Conservation (phyloP, 2,888 invertebrate species). For the Myathropa florea region DNA sequence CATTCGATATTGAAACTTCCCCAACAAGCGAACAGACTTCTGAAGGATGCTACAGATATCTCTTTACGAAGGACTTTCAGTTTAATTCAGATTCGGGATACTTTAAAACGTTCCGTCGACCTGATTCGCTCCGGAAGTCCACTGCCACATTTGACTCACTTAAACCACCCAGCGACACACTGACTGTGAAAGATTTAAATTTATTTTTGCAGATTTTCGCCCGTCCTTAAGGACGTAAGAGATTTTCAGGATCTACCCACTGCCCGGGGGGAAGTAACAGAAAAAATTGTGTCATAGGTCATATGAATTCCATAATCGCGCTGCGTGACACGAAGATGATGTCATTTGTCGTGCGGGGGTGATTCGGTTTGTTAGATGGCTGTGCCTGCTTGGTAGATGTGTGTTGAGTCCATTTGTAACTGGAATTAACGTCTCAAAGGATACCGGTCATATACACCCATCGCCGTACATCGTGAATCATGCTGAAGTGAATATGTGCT, state of each 20-base stretch:
- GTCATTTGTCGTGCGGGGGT: constrained; percentile 44
- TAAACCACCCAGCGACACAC: neutral
- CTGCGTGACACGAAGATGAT: constrained; percentile 41
- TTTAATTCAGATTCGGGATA: constrained; percentile 52
- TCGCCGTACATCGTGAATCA: constrained; percentile 2
- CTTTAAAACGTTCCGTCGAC: constrained; percentile 46
- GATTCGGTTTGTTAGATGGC: neutral
- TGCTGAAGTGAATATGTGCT: neutral
- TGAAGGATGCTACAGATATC: constrained; percentile 49
- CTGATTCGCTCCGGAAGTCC: constrained; percentile 3
- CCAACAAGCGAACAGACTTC: neutral
- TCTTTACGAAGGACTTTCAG: constrained; percentile 55
- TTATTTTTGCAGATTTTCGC: constrained; percentile 6
- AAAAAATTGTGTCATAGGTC: constrained; percentile 21
- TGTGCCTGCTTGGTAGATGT: neutral
- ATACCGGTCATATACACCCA: neutral
- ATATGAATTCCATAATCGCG: constrained; percentile 14
- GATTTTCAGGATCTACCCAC: neutral
- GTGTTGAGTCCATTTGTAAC: neutral
- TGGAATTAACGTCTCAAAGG: neutral
- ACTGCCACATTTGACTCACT: neutral
- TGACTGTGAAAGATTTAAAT: neutral
- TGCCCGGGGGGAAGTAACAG: neutral
- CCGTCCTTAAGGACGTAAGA: neutral
- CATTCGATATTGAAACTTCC: neutral